Conservation (phyloP, 2,797 vertebrate genomes). For the Anolis apletophallus region DNA sequence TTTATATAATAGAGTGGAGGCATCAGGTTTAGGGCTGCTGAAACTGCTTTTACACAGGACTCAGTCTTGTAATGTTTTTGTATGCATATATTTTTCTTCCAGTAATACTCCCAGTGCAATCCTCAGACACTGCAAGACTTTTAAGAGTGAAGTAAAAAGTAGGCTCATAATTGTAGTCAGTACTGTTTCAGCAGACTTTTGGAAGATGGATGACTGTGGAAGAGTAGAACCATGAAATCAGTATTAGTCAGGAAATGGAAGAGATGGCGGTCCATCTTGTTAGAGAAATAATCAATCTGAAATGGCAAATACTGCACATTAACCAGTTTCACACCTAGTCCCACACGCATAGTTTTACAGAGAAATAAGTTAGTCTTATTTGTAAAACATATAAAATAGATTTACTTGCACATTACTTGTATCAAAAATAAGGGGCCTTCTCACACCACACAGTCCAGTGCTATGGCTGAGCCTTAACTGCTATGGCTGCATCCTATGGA, state of each 20-base stretch:
- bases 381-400: no score
- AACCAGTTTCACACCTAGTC: no score
- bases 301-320: no score
- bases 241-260: neutral
- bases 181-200: neutral
- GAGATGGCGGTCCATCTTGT: no score
- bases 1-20: slow-evolving; percentile 61
- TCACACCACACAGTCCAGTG: no score
- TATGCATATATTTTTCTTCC: slow-evolving; percentile 43
- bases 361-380: no score
- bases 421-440: no score
- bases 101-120: slow-evolving; percentile 55
- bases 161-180: slow-evolving; percentile 36
- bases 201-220: neutral
- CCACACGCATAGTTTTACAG: no score
- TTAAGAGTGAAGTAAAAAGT: slow-evolving; percentile 48
- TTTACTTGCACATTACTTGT: no score
- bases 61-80: neutral
- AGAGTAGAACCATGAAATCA: neutral
- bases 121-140: slow-evolving; percentile 35
- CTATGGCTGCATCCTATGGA: no score
- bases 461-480: no score
- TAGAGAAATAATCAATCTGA: no score
- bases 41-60: slow-evolving; percentile 37
- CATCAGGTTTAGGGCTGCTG: slow-evolving; percentile 63